Evolutionary conservation across 2,113 vertebrate species (phyloP).

Genomic region (Pomatorhinus ruficollis): DNA sequence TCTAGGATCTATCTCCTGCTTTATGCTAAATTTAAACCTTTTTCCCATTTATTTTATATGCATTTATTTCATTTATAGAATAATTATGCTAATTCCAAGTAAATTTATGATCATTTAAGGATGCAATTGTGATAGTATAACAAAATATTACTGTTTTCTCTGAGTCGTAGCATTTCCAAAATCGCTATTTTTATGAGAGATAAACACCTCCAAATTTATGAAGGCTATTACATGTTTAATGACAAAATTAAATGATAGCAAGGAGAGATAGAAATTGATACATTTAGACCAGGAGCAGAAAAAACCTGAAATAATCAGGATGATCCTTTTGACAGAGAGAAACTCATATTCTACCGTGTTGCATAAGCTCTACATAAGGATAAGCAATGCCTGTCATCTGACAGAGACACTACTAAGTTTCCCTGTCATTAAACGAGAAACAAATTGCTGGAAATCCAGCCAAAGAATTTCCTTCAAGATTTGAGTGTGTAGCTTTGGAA

Average conservation of each 20-base stretch:
- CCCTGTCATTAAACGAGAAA: not conserved
- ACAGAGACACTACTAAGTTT: not conserved
- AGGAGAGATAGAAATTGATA: not conserved
- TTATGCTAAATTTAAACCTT: not conserved
- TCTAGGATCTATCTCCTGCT: not conserved
- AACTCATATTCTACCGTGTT: not conserved
- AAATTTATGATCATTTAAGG: conserved; percentile 28
- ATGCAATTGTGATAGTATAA: not conserved
- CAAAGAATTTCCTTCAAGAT: not conserved
- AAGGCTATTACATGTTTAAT: not conserved
- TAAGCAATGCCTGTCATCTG: not conserved
- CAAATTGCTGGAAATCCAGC: not conserved
- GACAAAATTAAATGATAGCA: not conserved
- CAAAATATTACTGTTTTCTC: conserved; percentile 19
- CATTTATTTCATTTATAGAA: conserved; percentile 17
- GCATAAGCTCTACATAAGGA: not conserved
- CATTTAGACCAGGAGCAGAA: not conserved
- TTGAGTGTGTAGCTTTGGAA: not conserved
- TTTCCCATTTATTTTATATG: not conserved
- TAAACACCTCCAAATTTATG: conserved; percentile 25
- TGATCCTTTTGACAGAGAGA: not conserved
- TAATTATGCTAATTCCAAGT: conserved; percentile 30
- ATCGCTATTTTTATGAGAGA: not conserved
- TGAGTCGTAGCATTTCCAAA: not conserved
- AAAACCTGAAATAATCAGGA: not conserved